Conservation (phyloP, 2,113 vertebrate genomes). For the Seriola aureovittata region DNA sequence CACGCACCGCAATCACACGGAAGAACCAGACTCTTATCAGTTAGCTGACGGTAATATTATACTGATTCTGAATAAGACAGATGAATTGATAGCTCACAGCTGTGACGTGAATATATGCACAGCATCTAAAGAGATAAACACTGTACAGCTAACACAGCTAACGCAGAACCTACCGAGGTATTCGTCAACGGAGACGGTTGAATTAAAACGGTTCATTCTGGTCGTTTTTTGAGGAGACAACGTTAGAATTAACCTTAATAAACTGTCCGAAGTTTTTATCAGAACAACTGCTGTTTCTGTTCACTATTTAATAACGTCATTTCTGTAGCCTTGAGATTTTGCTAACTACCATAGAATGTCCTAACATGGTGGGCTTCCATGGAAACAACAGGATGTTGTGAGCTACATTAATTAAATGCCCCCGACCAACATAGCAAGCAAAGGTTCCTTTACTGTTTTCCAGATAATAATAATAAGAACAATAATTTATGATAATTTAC, state of each 20-base stretch:
- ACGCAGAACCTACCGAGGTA: constrained; percentile 73
- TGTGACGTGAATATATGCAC: background rate
- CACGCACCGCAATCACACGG: background rate
- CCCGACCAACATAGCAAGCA: background rate
- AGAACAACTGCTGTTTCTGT: background rate
- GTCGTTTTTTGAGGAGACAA: background rate
- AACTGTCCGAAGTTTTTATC: too few relatives aligned
- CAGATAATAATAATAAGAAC: too few relatives aligned
- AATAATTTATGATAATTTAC: too few relatives aligned
- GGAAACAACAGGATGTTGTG: constrained; percentile 61
- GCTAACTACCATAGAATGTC: background rate
- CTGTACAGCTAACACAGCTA: constrained; percentile 24
- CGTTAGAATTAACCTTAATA: background rate
- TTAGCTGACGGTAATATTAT: background rate
- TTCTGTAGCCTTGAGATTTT: background rate
- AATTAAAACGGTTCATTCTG: constrained; percentile 72
- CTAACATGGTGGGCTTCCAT: constrained; percentile 15
- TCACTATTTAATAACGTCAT: background rate
- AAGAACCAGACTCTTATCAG: background rate
- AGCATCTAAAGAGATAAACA: background rate
- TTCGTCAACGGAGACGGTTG: constrained; percentile 59
- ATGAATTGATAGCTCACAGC: background rate
- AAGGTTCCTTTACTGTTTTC: constrained; percentile 36
- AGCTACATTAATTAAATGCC: constrained; percentile 35
- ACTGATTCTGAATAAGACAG: background rate